These are phyloP conservation scores for Oeneis ivallda DNA, from an alignment of 2,888 invertebrate species.

Conservation along the genomic window DNA sequence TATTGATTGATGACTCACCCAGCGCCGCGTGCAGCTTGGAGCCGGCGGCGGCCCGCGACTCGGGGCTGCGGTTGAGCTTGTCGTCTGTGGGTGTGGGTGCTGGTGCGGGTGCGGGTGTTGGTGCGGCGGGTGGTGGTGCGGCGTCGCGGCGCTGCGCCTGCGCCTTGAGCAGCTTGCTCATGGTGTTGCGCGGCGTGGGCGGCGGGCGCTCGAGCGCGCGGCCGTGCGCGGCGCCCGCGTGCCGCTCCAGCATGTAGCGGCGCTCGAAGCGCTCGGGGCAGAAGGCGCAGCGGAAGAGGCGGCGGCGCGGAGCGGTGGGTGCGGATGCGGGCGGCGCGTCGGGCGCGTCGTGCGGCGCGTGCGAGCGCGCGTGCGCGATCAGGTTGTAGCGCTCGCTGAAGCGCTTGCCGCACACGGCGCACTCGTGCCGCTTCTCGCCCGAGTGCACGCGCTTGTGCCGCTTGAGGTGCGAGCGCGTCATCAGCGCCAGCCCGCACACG, in stretches of 20 bases:
- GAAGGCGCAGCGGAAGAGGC: constrained; percentile 72
- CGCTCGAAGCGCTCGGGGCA: constrained; percentile 72
- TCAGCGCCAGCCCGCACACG: constrained; percentile 82
- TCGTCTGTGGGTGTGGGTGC: constrained; percentile 45
- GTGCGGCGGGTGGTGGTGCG: constrained; percentile 15
- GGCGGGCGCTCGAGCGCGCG: constrained; percentile 73
- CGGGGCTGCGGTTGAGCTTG: constrained; percentile 53
- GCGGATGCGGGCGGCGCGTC: constrained; percentile 20
- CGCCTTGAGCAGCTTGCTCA: constrained; percentile 79
- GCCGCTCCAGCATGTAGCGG: constrained; percentile 75
- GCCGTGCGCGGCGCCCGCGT: constrained; percentile 66
- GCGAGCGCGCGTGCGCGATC: constrained; percentile 68
- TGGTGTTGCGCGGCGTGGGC: constrained; percentile 75
- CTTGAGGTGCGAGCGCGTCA: constrained; percentile 85
- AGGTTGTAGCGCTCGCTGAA: constrained; percentile 83
- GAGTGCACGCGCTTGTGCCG: constrained; percentile 85
- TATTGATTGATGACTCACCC: constrained; percentile 1
- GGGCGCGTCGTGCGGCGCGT: constrained; percentile 27
- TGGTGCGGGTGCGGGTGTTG: too few relatives aligned
- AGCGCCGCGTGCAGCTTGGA: constrained; percentile 10
- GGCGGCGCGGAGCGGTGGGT: constrained; percentile 48
- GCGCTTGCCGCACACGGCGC: constrained; percentile 80
- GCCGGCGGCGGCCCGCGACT: constrained; percentile 36
- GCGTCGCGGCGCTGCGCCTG: constrained; percentile 49
- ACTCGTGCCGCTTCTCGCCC: constrained; percentile 83